Base-by-base conservation (phyloP, 1,140 invertebrate genomes). In the Artemia franciscana region DNA sequence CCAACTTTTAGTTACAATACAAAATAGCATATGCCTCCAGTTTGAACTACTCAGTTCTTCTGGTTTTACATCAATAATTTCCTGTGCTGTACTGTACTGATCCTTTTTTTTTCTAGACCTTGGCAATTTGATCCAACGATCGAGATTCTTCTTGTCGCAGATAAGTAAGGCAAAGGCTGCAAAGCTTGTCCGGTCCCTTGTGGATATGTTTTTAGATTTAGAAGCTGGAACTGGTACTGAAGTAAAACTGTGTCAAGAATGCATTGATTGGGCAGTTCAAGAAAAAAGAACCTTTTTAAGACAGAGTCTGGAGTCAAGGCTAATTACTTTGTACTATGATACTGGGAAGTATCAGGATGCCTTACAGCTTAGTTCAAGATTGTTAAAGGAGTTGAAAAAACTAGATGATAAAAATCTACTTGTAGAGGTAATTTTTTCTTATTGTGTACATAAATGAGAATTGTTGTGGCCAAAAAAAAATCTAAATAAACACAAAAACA, bases 131-230 rank as follows among this genome's bases (percentile, higher is more conserved):
- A 96, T 98, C 67, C 89, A 90, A 76, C 83, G 84, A 61, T 91
- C 91, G 15, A 81, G 94, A 68, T 92, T 93, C 4, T 98, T 98
- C 73, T 78, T 98, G 7, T 71, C 71, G 3, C 84, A 84, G 66
- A 91, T 99, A 66, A 96, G 91, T 70, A 98, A 98, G 77, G 95
- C 95, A 24, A 98, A 98, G 76, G 95, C 96, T 63, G 94, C 94
- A 0, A 98, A 98, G 76, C 76, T 99, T 63, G 93, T 99, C 0
- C 81, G 94, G 64, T 87, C 89, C 9, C 76, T 99, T 59, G 93
- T 99, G 5, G 95, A 99, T 74, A 85, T 94, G 75, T 98, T 98
- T 74, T 76, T 99, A 58, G 93, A 97, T 74, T 82, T 98, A 73
- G 91, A 96, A 74, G 89, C 87, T 65, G 84, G 83, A 28, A 93